A percentile compares a stretch with the other conserved stretches of the same genome.
These are phyloP conservation scores for Hemiscyllium ocellatum DNA, from an alignment of 2,113 vertebrate genomes.

Conservation along the genomic window DNA sequence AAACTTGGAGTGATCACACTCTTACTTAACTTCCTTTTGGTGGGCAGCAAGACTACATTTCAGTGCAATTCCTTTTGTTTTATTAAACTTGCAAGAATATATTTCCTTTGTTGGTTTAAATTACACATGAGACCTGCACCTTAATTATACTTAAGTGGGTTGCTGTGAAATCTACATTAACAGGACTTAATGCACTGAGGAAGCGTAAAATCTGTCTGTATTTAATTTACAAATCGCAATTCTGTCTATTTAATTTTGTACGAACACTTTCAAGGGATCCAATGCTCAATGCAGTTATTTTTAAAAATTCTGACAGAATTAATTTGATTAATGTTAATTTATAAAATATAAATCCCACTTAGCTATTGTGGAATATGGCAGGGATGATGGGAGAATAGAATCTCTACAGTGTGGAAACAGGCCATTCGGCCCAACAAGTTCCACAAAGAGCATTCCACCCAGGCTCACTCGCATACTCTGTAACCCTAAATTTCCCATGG, in stretches of 20 bases:
- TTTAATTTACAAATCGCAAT: not conserved
- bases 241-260: not conserved
- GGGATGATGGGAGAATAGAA: too few relatives aligned
- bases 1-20: not conserved
- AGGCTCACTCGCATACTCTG: too few relatives aligned
- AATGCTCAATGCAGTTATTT: not conserved
- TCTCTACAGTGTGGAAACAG: too few relatives aligned
- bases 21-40: not conserved
- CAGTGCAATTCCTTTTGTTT: not conserved
- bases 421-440: too few relatives aligned
- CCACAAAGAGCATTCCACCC: too few relatives aligned
- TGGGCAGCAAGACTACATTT: not conserved
- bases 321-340: not conserved
- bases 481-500: too few relatives aligned
- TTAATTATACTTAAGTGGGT: not conserved
- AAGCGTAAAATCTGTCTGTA: not conserved
- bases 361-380: not conserved
- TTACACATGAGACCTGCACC: not conserved
- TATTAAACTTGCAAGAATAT: not conserved
- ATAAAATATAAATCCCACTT: not conserved
- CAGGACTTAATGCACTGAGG: not conserved
- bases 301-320: not conserved
- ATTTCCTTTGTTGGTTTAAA: slow-evolving; percentile 7
- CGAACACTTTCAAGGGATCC: not conserved
- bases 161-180: slow-evolving; percentile 12